Evolutionary conservation across 2,113 vertebrate genomes (phyloP).

Genomic region (Echinops telfairi): DNA sequence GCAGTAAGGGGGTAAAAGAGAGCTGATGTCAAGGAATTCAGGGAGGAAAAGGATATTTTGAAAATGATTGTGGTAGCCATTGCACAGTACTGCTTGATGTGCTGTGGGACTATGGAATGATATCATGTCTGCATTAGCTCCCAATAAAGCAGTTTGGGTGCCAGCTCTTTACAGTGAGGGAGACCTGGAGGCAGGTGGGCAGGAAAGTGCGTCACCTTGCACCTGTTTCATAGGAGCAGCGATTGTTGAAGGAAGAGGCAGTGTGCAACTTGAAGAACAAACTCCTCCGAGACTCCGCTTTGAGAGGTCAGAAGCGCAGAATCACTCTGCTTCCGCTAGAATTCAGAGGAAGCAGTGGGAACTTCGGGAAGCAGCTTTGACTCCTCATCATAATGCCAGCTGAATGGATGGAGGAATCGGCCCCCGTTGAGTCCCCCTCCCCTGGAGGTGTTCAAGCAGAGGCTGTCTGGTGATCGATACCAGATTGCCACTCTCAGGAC

Average conservation of each 20-base stretch:
- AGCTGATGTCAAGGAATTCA: no score
- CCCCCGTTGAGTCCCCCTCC: background rate
- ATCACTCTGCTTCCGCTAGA: background rate
- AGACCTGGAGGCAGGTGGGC: background rate
- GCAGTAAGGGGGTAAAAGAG: no score
- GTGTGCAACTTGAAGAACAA: background rate
- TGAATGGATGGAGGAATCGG: background rate
- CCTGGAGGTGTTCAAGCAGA: background rate
- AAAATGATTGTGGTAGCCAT: no score
- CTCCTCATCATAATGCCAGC: no score
- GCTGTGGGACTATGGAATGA: no score
- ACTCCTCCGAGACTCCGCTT: background rate
- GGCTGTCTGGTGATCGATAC: background rate
- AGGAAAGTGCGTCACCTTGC: background rate
- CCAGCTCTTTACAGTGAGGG: background rate
- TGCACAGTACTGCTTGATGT: no score
- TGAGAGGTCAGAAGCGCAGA: background rate
- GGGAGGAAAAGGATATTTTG: no score
- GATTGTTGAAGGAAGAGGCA: background rate
- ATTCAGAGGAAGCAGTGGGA: background rate
- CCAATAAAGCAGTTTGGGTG: no score
- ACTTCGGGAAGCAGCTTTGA: background rate
- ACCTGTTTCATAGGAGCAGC: background rate
- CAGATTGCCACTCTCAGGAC: accelerated
- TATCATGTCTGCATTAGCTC: no score